Evolutionary conservation across 2,113 vertebrate species (phyloP).

Genomic region (Egretta garzetta): DNA sequence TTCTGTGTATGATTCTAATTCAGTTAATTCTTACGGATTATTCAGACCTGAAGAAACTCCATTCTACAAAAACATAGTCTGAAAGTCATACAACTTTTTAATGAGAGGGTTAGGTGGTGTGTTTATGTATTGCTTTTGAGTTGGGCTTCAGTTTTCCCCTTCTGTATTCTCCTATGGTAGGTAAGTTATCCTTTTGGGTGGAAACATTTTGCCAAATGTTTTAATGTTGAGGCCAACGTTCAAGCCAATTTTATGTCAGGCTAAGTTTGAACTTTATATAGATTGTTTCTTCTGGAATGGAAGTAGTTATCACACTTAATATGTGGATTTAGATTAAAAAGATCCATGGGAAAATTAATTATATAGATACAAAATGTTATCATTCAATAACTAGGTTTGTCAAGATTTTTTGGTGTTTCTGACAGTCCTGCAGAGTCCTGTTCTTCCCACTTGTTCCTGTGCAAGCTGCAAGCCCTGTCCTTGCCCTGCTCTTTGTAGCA

Average conservation of each 20-base stretch:
- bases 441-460: background rate
- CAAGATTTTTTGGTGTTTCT: background rate
- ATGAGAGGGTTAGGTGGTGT: background rate
- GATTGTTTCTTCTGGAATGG: background rate
- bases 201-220: background rate
- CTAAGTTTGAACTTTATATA: background rate
- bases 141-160: background rate
- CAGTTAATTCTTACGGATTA: background rate
- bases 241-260: background rate
- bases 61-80: background rate
- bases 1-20: background rate
- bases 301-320: background rate
- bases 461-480: background rate
- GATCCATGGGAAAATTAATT: background rate
- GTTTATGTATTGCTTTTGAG: background rate
- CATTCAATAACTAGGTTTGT: too few species aligned
- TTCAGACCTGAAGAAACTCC: background rate
- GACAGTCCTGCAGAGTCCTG: background rate
- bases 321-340: background rate
- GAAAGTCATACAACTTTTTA: background rate
- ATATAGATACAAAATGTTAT: background rate
- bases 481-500: background rate
- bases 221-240: background rate
- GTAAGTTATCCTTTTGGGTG: background rate
- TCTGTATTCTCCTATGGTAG: background rate